A percentile compares a stretch with the other conserved stretches of the same genome.
Conservation (phyloP, 2,113 vertebrate species). For the Pseudopodoces humilis region DNA sequence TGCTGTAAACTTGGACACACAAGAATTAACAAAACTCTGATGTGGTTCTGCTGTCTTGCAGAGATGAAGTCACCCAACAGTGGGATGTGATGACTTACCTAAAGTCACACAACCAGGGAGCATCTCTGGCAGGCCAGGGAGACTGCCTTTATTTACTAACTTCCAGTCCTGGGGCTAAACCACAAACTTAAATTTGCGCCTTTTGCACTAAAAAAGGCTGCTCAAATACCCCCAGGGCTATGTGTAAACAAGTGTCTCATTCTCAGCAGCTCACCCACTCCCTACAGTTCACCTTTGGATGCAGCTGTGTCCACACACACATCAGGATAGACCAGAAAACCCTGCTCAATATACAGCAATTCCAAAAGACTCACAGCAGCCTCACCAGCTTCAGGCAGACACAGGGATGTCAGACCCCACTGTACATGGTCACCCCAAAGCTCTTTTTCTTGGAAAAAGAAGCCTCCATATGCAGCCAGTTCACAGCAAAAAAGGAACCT, state of each 20-base stretch:
- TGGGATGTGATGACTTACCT: background rate
- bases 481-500: background rate
- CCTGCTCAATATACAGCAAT: background rate
- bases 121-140: background rate
- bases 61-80: background rate
- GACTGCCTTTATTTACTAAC: background rate
- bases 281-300: background rate
- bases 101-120: background rate
- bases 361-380: background rate
- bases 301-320: background rate
- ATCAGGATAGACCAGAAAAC: background rate
- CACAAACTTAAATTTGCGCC: background rate
- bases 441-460: background rate
- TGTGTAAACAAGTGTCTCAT: background rate
- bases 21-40: background rate
- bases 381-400: background rate
- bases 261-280: background rate
- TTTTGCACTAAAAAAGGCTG: background rate
- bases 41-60: background rate
- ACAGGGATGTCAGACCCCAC: background rate
- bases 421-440: background rate
- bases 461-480: background rate
- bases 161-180: slow-evolving; percentile 17
- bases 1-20: background rate
- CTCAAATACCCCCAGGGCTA: background rate